These are phyloP conservation scores for Connochaetes taurinus DNA, from an alignment of 2,113 vertebrate genomes.

Conservation along the genomic window DNA sequence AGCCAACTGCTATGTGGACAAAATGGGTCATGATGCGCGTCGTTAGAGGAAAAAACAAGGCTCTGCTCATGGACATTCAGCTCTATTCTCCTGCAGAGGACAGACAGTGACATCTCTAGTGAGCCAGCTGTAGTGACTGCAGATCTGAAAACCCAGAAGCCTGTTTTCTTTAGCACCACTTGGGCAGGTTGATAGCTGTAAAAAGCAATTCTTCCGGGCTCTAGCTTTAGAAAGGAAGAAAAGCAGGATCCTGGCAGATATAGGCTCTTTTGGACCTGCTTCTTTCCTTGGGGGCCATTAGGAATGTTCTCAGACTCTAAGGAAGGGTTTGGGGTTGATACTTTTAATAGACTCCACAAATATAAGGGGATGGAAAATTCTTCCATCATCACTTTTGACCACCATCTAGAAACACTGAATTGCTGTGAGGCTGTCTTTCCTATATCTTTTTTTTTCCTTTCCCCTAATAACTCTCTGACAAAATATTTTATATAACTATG, in stretches of 20 bases:
- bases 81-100: slow-evolving; percentile 36
- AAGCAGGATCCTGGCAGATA: neutral
- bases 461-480: neutral
- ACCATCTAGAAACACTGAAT: neutral
- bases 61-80: slow-evolving; percentile 10
- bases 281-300: neutral
- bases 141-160: slow-evolving; percentile 52
- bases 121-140: neutral
- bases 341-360: neutral
- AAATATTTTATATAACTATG: neutral
- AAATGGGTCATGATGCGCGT: neutral
- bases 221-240: neutral
- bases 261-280: neutral
- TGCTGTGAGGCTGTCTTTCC: neutral
- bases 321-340: neutral
- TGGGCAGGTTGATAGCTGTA: neutral
- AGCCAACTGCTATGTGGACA: slow-evolving; percentile 31
- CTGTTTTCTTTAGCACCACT: neutral
- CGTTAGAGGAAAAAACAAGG: neutral
- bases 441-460: neutral
- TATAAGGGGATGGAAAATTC: neutral
- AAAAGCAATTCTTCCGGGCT: neutral
- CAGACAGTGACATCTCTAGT: neutral
- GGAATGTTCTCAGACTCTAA: neutral
- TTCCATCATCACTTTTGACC: neutral